These are phyloP conservation scores for Stratiomys singularior DNA, from an alignment of 2,888 invertebrate species.

Conservation along the genomic window DNA sequence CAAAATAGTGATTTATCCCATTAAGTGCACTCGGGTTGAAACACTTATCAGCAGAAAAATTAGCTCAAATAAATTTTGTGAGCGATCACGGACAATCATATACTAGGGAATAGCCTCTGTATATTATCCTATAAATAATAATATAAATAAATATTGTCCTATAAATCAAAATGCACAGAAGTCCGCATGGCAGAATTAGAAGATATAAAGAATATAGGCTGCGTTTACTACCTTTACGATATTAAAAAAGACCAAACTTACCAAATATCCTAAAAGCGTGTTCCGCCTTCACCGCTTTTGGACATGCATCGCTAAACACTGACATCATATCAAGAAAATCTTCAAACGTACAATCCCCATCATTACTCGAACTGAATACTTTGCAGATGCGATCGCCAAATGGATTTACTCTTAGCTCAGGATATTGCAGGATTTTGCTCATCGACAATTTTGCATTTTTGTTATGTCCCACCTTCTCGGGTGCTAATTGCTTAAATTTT, in stretches of 20 bases:
- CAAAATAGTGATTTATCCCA: too few species aligned
- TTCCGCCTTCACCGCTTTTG: constrained; percentile 91
- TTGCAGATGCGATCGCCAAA: constrained; percentile 92
- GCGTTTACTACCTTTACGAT: constrained; percentile 21
- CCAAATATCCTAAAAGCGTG: constrained; percentile 97
- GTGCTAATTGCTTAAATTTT: constrained; percentile 88
- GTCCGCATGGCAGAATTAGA: too few species aligned
- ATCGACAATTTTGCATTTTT: constrained; percentile 87
- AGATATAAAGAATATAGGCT: too few species aligned
- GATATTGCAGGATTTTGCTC: constrained; percentile 85
- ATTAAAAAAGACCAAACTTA: constrained; percentile 62
- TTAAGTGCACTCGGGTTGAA: too few species aligned
- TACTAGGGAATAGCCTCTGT: too few species aligned
- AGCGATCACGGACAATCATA: too few species aligned
- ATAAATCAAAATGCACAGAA: too few species aligned
- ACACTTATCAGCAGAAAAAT: too few species aligned
- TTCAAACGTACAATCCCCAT: constrained; percentile 93
- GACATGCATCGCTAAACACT: constrained; percentile 90
- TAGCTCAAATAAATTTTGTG: too few species aligned
- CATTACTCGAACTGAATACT: constrained; percentile 88
- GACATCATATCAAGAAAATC: constrained; percentile 98
- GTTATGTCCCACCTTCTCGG: constrained; percentile 89
- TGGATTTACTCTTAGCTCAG: constrained; percentile 89
- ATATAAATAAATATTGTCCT: too few species aligned
- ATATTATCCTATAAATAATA: too few species aligned